Evolutionary conservation across 2,888 invertebrate genomes (phyloP), one percentile per base, ranked within the genome.

Genomic region (Apodemia mormo): DNA sequence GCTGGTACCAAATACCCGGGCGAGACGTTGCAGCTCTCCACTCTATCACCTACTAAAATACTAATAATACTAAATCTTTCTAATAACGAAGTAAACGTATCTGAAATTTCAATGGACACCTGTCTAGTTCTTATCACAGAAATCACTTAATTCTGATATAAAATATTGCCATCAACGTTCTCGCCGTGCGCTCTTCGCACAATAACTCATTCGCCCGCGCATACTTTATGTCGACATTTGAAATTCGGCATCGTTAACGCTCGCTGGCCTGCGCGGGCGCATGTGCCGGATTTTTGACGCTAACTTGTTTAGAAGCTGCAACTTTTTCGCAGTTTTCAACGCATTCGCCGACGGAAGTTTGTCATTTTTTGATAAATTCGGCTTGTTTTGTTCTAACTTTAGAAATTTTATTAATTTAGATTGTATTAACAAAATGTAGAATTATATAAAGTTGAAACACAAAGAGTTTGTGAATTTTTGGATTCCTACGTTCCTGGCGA

Each of bases 191-290:
- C 70, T 71, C 65, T 65, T 74, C 73, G 71, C 75, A 74, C 80
- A 76, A 78, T 85, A 86, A 86, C 78, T 86, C 83, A 85, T 83
- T 81, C 82, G 77, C 73, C 69, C 72, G 76, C 78, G 81, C 86
- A 86, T 83, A 85, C 81, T 80, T 79, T 49, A 76, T 76, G 79
- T 76, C 78, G 82, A 76, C 80, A 78, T 76, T 77, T 78, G 78
- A 83, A 84, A 82, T 82, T 83, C 75, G 82, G 81, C 82, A 81
- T 85, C 80, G 81, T 82, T 82, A 82, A 80, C 80, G 80, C 80
- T 74, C 73, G 79, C 80, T 80, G 81, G 76, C 75, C 77, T 77
- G 68, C 81, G 84, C 81, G 81, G 78, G 68, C 81, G 84, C 81
- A 81, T 82, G 78, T 82, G 76, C 78, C 52, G 79, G 74, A 84